These are phyloP conservation scores for Ceuthmochares aereus DNA, from an alignment of 2,113 vertebrate species.

Conservation along the genomic window DNA sequence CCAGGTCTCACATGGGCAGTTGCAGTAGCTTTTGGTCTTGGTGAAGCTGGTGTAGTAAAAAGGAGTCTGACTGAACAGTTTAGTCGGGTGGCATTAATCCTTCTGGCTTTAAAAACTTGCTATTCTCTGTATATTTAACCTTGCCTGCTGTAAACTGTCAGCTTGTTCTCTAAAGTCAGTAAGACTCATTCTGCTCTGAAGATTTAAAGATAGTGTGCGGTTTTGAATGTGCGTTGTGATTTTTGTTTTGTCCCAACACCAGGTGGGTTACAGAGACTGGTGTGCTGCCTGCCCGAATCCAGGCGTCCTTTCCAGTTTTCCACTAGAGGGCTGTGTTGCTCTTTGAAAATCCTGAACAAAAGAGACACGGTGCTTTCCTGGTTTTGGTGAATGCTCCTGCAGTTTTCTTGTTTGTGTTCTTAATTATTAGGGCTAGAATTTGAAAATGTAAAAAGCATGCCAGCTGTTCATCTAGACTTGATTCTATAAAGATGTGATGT, in stretches of 20 bases:
- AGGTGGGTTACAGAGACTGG: neutral
- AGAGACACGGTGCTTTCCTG: neutral
- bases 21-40: neutral
- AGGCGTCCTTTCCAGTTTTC: neutral
- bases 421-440: conserved; percentile 19
- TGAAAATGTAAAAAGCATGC: neutral
- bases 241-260: neutral
- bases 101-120: neutral
- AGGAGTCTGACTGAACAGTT: neutral
- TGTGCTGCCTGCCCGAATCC: neutral
- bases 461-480: neutral
- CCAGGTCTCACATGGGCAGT: neutral
- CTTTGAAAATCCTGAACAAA: conserved; percentile 60
- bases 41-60: neutral
- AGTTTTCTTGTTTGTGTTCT: conserved; percentile 46
- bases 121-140: neutral
- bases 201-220: neutral
- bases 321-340: conserved; percentile 80
- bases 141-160: neutral
- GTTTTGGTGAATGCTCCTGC: conserved; percentile 41
- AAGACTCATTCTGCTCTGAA: neutral
- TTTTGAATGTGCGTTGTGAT: neutral
- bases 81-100: neutral
- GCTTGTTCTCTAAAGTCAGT: neutral
- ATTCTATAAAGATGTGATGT: neutral